These are phyloP conservation scores for Sphyrna mokarran DNA, from an alignment of 2,113 vertebrate genomes.

Conservation along the genomic window DNA sequence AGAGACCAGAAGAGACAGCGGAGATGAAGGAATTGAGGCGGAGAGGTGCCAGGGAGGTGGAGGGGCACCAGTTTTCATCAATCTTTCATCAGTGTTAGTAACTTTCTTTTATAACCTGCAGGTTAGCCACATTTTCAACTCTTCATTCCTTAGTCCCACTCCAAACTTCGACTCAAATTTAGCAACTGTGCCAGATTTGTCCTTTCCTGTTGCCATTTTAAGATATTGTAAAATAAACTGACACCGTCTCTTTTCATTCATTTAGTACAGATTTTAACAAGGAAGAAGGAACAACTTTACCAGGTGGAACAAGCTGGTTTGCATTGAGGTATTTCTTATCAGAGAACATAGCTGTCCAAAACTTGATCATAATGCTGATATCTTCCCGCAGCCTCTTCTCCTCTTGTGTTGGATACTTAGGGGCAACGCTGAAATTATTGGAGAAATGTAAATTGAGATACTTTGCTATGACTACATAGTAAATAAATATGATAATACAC, in stretches of 20 bases:
- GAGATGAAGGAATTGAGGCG: no score
- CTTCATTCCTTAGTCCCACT: neutral
- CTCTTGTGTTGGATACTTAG: slow-evolving; percentile 84
- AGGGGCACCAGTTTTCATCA: neutral
- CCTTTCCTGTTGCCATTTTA: neutral
- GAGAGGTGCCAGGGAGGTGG: no score
- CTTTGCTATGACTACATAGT: neutral
- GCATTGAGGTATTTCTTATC: slow-evolving; percentile 94
- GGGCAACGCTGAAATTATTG: slow-evolving; percentile 61
- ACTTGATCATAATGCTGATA: slow-evolving; percentile 90
- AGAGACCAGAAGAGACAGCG: no score
- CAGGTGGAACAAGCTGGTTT: slow-evolving; percentile 81
- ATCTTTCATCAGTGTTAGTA: neutral
- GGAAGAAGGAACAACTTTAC: slow-evolving; percentile 51
- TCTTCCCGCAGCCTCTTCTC: slow-evolving; percentile 88
- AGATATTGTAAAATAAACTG: neutral
- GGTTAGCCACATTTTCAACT: neutral
- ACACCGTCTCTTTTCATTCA: neutral
- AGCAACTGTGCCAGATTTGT: neutral
- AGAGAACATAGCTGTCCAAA: slow-evolving; percentile 88
- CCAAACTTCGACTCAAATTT: neutral
- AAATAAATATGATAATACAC: slow-evolving; percentile 1
- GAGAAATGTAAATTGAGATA: neutral
- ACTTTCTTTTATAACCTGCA: neutral
- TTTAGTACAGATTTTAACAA: neutral